Conservation (phyloP, 2,113 vertebrate genomes). For the Proterorhinus semilunaris region DNA sequence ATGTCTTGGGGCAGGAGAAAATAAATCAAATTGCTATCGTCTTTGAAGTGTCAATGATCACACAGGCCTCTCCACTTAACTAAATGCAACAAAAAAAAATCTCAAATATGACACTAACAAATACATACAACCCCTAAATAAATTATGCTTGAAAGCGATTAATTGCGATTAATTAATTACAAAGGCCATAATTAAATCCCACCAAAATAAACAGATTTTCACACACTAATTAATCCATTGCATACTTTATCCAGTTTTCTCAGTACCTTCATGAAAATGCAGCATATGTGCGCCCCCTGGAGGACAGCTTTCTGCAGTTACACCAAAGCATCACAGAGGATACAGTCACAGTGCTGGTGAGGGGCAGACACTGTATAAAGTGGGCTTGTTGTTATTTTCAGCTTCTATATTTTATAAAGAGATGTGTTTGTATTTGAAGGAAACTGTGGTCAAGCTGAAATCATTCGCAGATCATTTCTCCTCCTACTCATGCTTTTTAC, state of each 20-base stretch:
- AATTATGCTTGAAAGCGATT: too few relatives aligned
- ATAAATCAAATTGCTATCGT: too few relatives aligned
- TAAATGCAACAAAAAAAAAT: too few relatives aligned
- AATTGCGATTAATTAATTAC: too few relatives aligned
- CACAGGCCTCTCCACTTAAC: too few relatives aligned
- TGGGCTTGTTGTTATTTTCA: neutral
- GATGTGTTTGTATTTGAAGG: conserved; percentile 74
- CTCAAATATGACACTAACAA: too few relatives aligned
- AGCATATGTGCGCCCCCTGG: conserved; percentile 91
- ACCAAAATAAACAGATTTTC: neutral
- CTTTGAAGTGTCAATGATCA: too few relatives aligned
- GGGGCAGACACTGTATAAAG: conserved; percentile 11
- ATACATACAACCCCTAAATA: too few relatives aligned
- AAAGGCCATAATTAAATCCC: too few relatives aligned
- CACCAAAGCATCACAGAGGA: conserved; percentile 96
- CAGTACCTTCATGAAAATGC: conserved; percentile 97
- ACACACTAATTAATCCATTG: neutral
- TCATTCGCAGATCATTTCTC: conserved; percentile 87
- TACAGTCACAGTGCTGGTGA: conserved; percentile 91
- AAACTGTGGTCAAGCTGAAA: conserved; percentile 91
- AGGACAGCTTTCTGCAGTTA: conserved; percentile 91
- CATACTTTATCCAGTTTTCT: conserved; percentile 80
- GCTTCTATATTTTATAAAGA: neutral
- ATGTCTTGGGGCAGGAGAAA: too few relatives aligned
- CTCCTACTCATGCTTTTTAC: conserved; percentile 88